These are phyloP conservation scores for Elmis aenea DNA, from an alignment of 2,888 invertebrate species.

Conservation along the genomic window DNA sequence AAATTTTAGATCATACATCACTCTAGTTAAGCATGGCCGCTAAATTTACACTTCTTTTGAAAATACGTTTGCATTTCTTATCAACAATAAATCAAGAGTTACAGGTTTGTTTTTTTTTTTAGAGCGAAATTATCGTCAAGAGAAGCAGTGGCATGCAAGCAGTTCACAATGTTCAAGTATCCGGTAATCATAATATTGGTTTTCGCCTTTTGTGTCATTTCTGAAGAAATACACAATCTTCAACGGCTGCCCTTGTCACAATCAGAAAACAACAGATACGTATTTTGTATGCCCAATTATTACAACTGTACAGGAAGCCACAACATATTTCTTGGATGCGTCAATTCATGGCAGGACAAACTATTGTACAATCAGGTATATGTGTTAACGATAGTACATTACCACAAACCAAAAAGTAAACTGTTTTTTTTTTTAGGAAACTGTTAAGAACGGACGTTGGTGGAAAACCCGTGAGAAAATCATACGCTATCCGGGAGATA, in stretches of 20 bases:
- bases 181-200: neutral
- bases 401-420: too few species aligned
- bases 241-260: too few species aligned
- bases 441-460: conserved; percentile 33
- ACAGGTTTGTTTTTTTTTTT: too few species aligned
- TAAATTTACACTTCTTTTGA: neutral
- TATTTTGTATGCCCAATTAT: conserved; percentile 7
- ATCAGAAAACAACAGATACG: too few species aligned
- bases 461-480: conserved; percentile 33
- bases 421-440: conserved; percentile 27
- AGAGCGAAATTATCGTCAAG: too few species aligned
- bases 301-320: conserved; percentile 15
- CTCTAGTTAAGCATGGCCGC: neutral
- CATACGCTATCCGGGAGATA: conserved; percentile 21
- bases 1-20: neutral
- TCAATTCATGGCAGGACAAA: conserved; percentile 32
- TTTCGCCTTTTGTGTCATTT: too few species aligned
- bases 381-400: too few species aligned
- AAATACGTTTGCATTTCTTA: conserved; percentile 9
- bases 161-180: too few species aligned
- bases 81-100: conserved; percentile 5
- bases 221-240: too few species aligned
- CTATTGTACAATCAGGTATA: conserved; percentile 39
- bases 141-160: too few species aligned
- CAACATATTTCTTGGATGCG: conserved; percentile 36